A percentile compares a stretch with the other conserved stretches of the same genome.
Evolutionary conservation across 2,797 vertebrate species (phyloP).

Genomic region (Scarus forsteni): DNA sequence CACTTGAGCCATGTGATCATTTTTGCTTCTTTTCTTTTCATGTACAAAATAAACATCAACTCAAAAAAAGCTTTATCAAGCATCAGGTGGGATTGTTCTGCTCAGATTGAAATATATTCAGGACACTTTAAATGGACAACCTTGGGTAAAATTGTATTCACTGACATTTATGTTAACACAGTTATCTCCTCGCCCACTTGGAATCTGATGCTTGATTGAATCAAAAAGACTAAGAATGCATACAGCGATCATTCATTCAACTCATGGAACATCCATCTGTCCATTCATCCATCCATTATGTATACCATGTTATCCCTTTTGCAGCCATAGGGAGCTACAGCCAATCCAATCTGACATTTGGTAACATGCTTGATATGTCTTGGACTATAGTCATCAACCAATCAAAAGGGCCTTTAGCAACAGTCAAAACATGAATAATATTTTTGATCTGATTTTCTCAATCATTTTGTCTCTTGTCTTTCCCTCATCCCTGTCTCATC

Average conservation of each 20-base stretch:
- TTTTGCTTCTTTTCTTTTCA: too few species aligned
- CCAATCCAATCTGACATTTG: too few species aligned
- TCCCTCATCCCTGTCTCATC: background rate
- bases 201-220: background rate
- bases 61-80: background rate
- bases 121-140: background rate
- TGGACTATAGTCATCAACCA: too few species aligned
- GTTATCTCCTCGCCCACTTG: conserved; percentile 2
- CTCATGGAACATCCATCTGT: too few species aligned
- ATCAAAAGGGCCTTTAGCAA: too few species aligned
- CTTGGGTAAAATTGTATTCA: background rate
- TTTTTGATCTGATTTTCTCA: background rate
- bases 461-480: too few species aligned
- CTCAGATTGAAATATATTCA: background rate
- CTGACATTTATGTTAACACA: background rate
- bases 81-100: background rate
- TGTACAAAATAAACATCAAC: too few species aligned
- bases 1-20: too few species aligned
- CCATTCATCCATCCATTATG: too few species aligned
- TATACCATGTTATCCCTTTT: too few species aligned
- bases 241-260: background rate
- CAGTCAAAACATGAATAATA: background rate
- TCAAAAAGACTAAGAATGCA: background rate
- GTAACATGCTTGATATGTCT: too few species aligned
- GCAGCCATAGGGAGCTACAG: too few species aligned